Evolutionary conservation across 1,140 invertebrate genomes (phyloP).

Genomic region (Varroa destructor): DNA sequence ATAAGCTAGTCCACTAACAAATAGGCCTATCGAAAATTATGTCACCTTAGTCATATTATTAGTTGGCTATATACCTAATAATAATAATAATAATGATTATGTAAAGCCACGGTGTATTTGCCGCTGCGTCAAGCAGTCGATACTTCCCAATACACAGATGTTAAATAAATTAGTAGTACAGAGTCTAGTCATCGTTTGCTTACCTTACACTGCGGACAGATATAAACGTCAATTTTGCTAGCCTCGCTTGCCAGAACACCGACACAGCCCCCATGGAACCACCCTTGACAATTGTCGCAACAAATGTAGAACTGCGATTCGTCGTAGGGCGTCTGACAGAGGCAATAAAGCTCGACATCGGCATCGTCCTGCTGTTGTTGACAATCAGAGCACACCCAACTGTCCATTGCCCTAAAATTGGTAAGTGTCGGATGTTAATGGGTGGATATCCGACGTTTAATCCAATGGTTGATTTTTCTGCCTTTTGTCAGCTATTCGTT

Average conservation of each 20-base stretch:
- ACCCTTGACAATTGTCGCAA: slow-evolving; percentile 94
- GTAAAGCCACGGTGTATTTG: no score
- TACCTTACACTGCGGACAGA: slow-evolving; percentile 82
- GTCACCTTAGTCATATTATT: no score
- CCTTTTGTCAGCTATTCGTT: background rate
- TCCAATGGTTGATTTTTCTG: slow-evolving; percentile 12
- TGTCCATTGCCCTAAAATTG: background rate
- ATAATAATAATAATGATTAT: no score
- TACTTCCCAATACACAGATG: no score
- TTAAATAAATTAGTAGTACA: no score
- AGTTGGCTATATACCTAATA: no score
- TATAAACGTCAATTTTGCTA: slow-evolving; percentile 84
- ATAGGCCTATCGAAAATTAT: no score
- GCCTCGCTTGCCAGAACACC: slow-evolving; percentile 86
- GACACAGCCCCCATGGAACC: slow-evolving; percentile 96
- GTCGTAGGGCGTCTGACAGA: slow-evolving; percentile 90
- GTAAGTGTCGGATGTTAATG: background rate
- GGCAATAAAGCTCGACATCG: slow-evolving; percentile 81
- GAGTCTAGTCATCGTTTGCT: background rate
- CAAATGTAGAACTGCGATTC: slow-evolving; percentile 96
- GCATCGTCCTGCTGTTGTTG: slow-evolving; percentile 45
- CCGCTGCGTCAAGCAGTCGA: no score
- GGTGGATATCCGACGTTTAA: background rate
- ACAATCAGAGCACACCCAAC: slow-evolving; percentile 16
- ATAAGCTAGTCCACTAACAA: no score